Base-by-base conservation (phyloP, 2,888 invertebrate genomes). In the Bombylius major region DNA sequence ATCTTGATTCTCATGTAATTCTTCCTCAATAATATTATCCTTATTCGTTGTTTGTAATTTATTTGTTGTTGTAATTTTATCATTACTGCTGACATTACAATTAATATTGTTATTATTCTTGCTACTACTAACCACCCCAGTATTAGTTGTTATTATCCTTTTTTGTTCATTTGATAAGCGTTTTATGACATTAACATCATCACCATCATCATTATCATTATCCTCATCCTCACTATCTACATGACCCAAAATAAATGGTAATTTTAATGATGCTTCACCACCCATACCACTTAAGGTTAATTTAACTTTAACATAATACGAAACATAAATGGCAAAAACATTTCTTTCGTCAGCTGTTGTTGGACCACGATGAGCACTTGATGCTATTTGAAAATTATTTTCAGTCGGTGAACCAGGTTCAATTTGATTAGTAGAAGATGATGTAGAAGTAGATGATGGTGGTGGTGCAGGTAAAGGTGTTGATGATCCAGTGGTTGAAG, bases 301-400 rank as follows among this genome's bases (percentile, higher is more conserved):
- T 70, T 88, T 89, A 1, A 89, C 83, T 79, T 89, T 89, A 32
- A 89, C 87, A 70, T 89, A 89, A 70, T 90, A 90, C 0, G 88
- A 87, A 11, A 90, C 89, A 75, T 89, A 89, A 65, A 90, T 89
- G 50, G 89, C 89, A 67, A 89, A 89, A 1, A 87, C 88, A 72
- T 89, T 89, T 60, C 65, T 58, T 42, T 62, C 62, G 71, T 31
- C 72, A 58, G 59, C 64, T 61, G 56, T 62, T 64, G 42, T 62
- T 53, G 59, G 67, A 63, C 62, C 63, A 45, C 64, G 62, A 47
- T 62, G 62, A 23, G 64, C 64, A 58, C 65, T 66, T 7, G 65
- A 65, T 42, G 66, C 66, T n/a, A 66, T 60, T 59, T 64, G 64
- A 47, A 60, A 65, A 32, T 59, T 61, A 51, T 58, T 61, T 51